phyloP scores from a whole-genome alignment of 2,888 invertebrate species.

The Gerosis bhagava region DNA sequence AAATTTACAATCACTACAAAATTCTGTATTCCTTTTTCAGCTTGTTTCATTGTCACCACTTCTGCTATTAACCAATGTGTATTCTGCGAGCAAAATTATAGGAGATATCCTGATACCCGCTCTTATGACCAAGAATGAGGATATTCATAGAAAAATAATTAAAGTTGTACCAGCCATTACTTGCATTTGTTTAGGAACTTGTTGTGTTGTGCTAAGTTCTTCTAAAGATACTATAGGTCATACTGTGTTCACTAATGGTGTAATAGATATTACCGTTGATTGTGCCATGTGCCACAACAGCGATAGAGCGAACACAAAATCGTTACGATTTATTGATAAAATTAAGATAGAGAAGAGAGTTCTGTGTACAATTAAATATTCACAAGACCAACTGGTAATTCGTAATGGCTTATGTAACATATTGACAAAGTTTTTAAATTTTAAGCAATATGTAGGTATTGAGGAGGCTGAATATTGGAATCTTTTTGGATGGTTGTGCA shows the following conservation, averaged over 20 bases:
- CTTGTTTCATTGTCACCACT: slow-evolving; percentile 57
- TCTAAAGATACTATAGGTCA: slow-evolving; percentile 44
- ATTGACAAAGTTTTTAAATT: slow-evolving; percentile 64
- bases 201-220: slow-evolving; percentile 41
- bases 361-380: slow-evolving; percentile 40
- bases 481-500: slow-evolving; percentile 51
- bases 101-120: slow-evolving; percentile 68
- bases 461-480: slow-evolving; percentile 53
- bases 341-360: slow-evolving; percentile 41
- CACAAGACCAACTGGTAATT: slow-evolving; percentile 45
- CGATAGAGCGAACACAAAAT: slow-evolving; percentile 25
- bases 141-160: slow-evolving; percentile 51
- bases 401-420: slow-evolving; percentile 47
- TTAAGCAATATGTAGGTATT: slow-evolving; percentile 52
- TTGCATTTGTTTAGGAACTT: slow-evolving; percentile 60
- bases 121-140: slow-evolving; percentile 54
- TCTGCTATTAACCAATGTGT: slow-evolving; percentile 54
- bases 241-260: slow-evolving; percentile 45
- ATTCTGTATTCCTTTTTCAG: no score
- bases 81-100: slow-evolving; percentile 62
- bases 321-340: slow-evolving; percentile 33
- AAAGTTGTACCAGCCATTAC: slow-evolving; percentile 50
- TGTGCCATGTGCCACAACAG: slow-evolving; percentile 61
- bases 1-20: no score
- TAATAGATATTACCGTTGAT: slow-evolving; percentile 45